Base-by-base conservation (phyloP, 2,888 invertebrate species). In the Rhimphoctona megacephalus region DNA sequence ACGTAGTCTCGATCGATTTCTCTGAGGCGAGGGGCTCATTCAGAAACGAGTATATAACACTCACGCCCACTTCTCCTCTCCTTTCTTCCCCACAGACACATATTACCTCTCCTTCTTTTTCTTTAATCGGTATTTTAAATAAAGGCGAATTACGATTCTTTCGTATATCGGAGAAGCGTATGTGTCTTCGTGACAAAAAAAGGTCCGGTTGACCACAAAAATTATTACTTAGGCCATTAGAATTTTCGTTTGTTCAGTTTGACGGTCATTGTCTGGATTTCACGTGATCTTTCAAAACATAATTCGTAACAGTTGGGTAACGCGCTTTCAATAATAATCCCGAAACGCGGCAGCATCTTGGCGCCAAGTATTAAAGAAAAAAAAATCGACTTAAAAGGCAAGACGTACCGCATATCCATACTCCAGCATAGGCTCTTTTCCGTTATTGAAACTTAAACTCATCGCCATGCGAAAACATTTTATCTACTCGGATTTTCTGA, bases 1-100 rank as follows among this genome's bases (percentile, higher is more conserved):
- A 64, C 77, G 54, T n/a, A 61, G 81, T 80, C 64, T 72, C 69
- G 79, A 80, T 80, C 85, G 79, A 80, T 85, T 80, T 76, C 70
- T 66, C 64, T 25, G 69, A 78, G 81, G 73, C 67, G 66, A 78
- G 83, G 79, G 33, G 72, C 57, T 74, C 81, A 54, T 74, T 54
- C 78, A 64, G 70, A 77, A 25, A 30, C 57, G 57, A 30, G 54
- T 54, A 33, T 39, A 79, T 61, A 80, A 79, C 79, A 83, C 54
- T 83, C 83, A 61, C 70, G 70, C 70, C 57, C 70, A 64, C 39
- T 83, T 77, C 61, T 39, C 49, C 54, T n/a, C 33, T 36, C 22
- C 9, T 33, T 73, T 66, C 52, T 19, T 74, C 25, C 19, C 49
- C n/a, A 57, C 52, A 70, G 33, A 43, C 25, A 54, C 36, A 33